These are phyloP conservation scores for Myripristis murdjan DNA, from an alignment of 2,797 vertebrate genomes.

Conservation along the genomic window DNA sequence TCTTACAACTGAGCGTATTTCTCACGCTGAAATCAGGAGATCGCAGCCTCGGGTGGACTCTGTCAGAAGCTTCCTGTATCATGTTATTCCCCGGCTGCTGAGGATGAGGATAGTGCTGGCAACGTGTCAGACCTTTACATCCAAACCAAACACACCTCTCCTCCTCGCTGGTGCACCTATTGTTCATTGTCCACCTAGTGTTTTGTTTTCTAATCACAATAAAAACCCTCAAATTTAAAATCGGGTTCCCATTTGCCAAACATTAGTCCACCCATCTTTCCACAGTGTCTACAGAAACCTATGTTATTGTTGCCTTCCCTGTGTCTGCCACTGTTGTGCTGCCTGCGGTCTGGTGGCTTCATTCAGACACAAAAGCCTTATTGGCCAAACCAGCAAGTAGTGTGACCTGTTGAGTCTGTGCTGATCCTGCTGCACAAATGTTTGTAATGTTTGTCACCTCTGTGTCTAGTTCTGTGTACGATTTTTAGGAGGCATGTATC, in stretches of 20 bases:
- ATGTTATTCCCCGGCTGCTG: conserved; percentile 1
- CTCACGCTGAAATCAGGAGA: conserved; percentile 1
- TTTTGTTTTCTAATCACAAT: background rate
- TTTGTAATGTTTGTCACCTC: background rate
- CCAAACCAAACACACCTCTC: conserved; percentile 43
- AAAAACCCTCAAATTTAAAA: background rate
- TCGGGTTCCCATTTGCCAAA: background rate
- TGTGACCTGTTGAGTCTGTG: conserved; percentile 72
- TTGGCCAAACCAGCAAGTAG: conserved; percentile 39
- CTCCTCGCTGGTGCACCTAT: conserved; percentile 32
- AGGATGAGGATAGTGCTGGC: conserved; percentile 47
- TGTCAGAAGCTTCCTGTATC: conserved; percentile 1
- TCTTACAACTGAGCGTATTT: background rate
- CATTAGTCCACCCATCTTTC: background rate
- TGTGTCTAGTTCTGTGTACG: background rate
- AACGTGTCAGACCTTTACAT: conserved; percentile 66
- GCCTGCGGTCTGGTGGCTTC: conserved; percentile 6
- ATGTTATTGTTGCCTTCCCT: too few species aligned
- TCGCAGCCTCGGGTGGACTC: background rate
- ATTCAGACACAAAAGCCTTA: conserved; percentile 33
- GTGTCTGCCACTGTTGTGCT: conserved; percentile 15
- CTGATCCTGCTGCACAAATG: conserved; percentile 16
- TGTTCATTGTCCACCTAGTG: conserved; percentile 45
- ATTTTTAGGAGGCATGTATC: background rate
- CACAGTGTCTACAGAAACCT: background rate